Evolutionary conservation across 2,888 invertebrate species (phyloP), one percentile per base, ranked within the genome.

Genomic region (Ochropacha duplaris): DNA sequence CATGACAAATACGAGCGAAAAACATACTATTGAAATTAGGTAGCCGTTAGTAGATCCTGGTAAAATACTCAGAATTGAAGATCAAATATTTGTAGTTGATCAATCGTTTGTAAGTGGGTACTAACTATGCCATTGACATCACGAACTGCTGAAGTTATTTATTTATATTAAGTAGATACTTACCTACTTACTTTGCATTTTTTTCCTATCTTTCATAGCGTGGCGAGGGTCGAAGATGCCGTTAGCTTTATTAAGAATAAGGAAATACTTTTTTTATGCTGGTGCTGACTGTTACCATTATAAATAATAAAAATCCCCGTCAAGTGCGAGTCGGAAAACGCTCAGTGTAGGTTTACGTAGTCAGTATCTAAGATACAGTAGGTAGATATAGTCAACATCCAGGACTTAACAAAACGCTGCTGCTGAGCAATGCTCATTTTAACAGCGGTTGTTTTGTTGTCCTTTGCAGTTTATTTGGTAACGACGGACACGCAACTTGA

Each of bases 161-260:
- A 59, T 31, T 12, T 31, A 24, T 4, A 24, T 5, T 24, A 24
- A 5, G 24, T 24, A 24, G 24, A 5, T 4, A 24, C 24, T 2
- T 28, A 28, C 2, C 9, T 54, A 60, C 57, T 49, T 57, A 44
- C 44, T 44, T 44, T 9, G 28, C 49, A 52, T 65, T 74, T 72
- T 74, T 75, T 72, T 56, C 61, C 62, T 74, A 58, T 69, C 70
- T 74, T 77, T 61, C 66, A 68, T 59, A 78, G 71, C 83, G 78
- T 80, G 78, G 72, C 79, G 81, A 84, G 77, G 79, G 83, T 74
- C 86, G 73, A 69, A 70, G 67, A 65, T 66, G 62, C 54, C 55
- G 55, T 54, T 51, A 52, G 54, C 62, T 66, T 73, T 77, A 76
- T 65, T 79, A 79, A 80, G 78, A 80, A 72, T 65, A 49, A 79